A percentile compares a stretch with the other conserved stretches of the same genome.
These are phyloP conservation scores for Ephestia elutella DNA, from an alignment of 1,140 invertebrate genomes.

Conservation along the genomic window DNA sequence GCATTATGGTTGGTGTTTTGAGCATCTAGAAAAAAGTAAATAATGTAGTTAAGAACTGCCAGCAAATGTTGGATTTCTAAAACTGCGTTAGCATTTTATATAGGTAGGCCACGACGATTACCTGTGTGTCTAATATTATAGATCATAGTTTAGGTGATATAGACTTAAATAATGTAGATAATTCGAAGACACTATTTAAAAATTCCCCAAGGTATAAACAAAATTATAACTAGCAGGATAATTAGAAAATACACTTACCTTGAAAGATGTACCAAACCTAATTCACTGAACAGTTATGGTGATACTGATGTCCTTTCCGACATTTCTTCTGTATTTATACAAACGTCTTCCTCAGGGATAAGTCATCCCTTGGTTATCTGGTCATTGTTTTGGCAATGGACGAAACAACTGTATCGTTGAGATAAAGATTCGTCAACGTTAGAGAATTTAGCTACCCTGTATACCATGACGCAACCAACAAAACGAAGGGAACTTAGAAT, in stretches of 20 bases:
- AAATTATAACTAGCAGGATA: conserved; percentile 2
- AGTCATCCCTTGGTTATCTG: conserved; percentile 33
- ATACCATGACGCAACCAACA: not conserved
- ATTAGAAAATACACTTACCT: not conserved
- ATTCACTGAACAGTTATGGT: not conserved
- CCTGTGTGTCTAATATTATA: too few relatives aligned
- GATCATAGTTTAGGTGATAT: too few relatives aligned
- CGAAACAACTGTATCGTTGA: conserved; percentile 18
- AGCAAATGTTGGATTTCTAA: too few relatives aligned
- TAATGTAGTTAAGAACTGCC: too few relatives aligned
- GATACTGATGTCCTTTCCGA: conserved; percentile 30
- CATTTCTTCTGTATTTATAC: conserved; percentile 41
- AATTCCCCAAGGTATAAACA: too few relatives aligned
- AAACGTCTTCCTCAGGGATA: not conserved
- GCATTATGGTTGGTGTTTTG: conserved; percentile 22
- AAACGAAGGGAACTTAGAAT: not conserved
- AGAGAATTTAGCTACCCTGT: conserved; percentile 33
- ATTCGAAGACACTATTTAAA: too few relatives aligned
- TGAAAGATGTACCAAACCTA: not conserved
- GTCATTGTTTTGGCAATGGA: conserved; percentile 47
- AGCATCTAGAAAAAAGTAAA: conserved; percentile 38
- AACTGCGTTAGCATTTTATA: too few relatives aligned
- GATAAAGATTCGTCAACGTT: conserved; percentile 52
- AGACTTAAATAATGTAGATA: too few relatives aligned
- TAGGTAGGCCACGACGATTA: too few relatives aligned